These are phyloP conservation scores for Dipodomys spectabilis DNA, from an alignment of 2,113 vertebrate genomes.

Conservation along the genomic window DNA sequence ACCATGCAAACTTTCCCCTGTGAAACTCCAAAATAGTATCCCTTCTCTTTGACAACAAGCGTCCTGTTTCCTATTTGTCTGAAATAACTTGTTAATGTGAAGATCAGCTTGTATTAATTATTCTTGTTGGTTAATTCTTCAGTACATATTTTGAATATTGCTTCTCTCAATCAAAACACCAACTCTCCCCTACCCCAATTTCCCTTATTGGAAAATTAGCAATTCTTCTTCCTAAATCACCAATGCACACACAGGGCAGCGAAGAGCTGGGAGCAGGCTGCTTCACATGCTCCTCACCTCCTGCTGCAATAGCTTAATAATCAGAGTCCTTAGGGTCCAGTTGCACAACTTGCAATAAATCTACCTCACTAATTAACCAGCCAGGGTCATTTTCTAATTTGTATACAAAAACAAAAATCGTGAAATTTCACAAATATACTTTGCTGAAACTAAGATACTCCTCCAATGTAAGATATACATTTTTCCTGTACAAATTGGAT, in stretches of 20 bases:
- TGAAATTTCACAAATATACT: conserved; percentile 19
- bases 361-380: neutral
- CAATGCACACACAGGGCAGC: neutral
- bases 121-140: neutral
- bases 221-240: neutral
- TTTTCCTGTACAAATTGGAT: neutral
- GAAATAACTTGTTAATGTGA: neutral
- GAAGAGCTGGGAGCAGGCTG: neutral
- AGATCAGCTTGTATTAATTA: neutral
- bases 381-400: neutral
- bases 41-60: neutral
- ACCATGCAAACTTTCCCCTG: neutral
- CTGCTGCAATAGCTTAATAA: neutral
- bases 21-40: conserved; percentile 22
- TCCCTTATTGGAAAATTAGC: neutral
- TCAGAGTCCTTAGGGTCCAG: neutral
- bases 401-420: neutral
- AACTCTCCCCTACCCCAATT: neutral
- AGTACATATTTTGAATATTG: neutral
- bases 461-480: neutral
- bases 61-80: conserved; percentile 32
- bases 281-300: neutral
- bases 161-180: conserved; percentile 24
- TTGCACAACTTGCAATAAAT: neutral
- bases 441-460: neutral